These are phyloP conservation scores for Campylomormyrus numenius DNA, from an alignment of 2,113 vertebrate species.

Conservation along the genomic window DNA sequence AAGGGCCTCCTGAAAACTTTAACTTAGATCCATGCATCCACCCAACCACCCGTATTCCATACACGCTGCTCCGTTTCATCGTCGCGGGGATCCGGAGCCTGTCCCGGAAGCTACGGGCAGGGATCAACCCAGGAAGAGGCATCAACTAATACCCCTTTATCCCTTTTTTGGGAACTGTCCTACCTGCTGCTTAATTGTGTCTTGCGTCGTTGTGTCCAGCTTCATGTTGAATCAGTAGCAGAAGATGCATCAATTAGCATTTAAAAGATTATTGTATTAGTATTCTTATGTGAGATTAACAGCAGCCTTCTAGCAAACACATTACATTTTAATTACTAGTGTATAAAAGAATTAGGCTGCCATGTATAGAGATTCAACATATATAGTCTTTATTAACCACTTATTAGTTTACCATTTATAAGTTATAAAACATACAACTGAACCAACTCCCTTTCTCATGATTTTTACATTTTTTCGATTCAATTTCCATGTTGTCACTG, in stretches of 20 bases:
- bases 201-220: neutral
- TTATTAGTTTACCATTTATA: neutral
- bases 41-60: neutral
- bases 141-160: neutral
- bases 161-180: neutral
- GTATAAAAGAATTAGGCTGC: neutral
- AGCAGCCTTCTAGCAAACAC: neutral
- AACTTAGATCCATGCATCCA: neutral
- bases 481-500: neutral
- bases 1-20: neutral
- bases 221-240: neutral
- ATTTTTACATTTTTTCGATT: neutral
- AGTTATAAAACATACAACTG: neutral
- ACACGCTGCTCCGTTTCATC: neutral
- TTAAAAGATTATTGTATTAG: neutral
- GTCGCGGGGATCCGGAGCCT: neutral
- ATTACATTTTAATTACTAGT: neutral
- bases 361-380: neutral
- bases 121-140: neutral
- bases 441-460: neutral
- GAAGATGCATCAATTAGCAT: neutral
- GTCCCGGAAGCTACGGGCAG: neutral
- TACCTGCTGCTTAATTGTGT: neutral
- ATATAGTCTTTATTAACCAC: neutral
- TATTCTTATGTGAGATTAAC: neutral